phyloP scores from a whole-genome alignment of 2,113 vertebrate genomes.

The Hippocampus abdominalis region DNA sequence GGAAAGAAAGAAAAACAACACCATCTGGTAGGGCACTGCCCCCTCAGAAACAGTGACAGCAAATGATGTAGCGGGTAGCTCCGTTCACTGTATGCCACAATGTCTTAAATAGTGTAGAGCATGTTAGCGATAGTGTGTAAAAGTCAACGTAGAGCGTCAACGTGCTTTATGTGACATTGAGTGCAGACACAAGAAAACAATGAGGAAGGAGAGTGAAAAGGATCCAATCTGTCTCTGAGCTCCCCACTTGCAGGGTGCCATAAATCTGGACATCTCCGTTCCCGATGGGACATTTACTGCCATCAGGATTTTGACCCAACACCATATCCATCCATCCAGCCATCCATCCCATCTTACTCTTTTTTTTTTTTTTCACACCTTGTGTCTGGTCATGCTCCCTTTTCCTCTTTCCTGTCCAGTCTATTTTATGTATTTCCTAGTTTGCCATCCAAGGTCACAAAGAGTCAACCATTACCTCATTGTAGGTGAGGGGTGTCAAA shows the following conservation, averaged over 20 bases:
- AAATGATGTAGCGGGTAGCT: not conserved
- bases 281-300: constrained; percentile 40
- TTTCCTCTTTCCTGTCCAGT: constrained; percentile 9
- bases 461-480: constrained; percentile 9
- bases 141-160: not conserved
- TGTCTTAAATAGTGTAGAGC: constrained; percentile 24
- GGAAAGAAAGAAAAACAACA: not conserved
- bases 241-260: constrained; percentile 24
- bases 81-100: constrained; percentile 11
- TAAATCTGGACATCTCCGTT: constrained; percentile 36
- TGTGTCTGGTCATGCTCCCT: not conserved
- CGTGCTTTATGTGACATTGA: constrained; percentile 16
- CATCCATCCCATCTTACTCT: not conserved
- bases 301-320: not conserved
- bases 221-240: constrained; percentile 46
- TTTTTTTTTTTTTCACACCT: constrained; percentile 24
- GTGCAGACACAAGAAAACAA: constrained; percentile 16
- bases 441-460: constrained; percentile 5
- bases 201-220: constrained; percentile 22
- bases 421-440: constrained; percentile 4
- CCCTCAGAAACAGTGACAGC: not conserved
- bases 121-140: constrained; percentile 13
- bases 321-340: not conserved
- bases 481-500: constrained; percentile 11
- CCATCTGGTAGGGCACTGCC: not conserved